phyloP scores from a whole-genome alignment of 2,888 invertebrate genomes.

The Chromoteleia sp. region DNA sequence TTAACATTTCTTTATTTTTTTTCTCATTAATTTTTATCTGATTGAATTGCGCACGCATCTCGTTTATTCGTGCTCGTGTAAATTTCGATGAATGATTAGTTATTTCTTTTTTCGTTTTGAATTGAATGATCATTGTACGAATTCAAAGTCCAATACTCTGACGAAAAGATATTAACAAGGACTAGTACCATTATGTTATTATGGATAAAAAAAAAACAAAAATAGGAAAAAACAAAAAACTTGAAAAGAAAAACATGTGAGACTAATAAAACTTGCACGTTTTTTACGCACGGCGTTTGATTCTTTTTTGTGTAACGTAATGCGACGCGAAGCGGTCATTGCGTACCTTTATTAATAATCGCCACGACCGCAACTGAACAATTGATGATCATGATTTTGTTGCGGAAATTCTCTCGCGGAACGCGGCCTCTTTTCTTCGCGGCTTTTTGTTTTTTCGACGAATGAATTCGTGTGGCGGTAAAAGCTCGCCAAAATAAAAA shows the following conservation, averaged over 20 bases:
- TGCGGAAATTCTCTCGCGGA: conserved; percentile 46
- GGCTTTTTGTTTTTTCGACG: conserved; percentile 66
- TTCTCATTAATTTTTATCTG: conserved; percentile 33
- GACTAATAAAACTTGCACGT: too few species aligned
- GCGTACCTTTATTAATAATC: too few species aligned
- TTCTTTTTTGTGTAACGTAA: too few species aligned
- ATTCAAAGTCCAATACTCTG: conserved; percentile 34
- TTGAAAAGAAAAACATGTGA: too few species aligned
- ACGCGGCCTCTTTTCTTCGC: conserved; percentile 54
- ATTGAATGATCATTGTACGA: conserved; percentile 44
- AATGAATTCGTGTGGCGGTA: conserved; percentile 33
- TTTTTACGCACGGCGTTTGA: too few species aligned
- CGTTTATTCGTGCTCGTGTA: conserved; percentile 13
- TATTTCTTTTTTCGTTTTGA: conserved; percentile 38
- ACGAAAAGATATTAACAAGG: conserved; percentile 29
- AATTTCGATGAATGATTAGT: conserved; percentile 25
- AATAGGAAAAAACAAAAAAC: too few species aligned
- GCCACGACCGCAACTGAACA: too few species aligned
- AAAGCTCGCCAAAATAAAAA: conserved; percentile 53
- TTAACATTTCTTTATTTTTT: conserved; percentile 11
- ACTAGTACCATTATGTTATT: conserved; percentile 30
- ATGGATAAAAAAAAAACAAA: too few species aligned
- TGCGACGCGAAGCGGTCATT: too few species aligned
- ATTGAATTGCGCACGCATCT: conserved; percentile 33
- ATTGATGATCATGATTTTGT: too few species aligned